Base-by-base conservation (phyloP, 2,888 invertebrate genomes). In the Clivina fossor region DNA sequence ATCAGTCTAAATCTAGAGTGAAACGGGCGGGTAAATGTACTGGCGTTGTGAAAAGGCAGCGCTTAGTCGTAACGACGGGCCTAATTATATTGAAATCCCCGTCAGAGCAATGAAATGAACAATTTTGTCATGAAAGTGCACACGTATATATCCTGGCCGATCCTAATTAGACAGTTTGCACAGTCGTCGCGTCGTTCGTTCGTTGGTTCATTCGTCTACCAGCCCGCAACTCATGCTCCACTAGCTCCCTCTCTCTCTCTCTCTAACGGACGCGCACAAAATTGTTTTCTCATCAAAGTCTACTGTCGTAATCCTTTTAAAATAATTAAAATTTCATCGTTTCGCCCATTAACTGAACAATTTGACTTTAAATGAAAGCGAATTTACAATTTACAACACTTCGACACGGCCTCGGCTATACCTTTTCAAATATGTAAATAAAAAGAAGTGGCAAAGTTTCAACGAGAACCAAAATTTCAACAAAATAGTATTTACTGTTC, bases 271-370 rank as follows among this genome's bases (percentile, higher is more conserved):
- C n/a, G n/a, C 49, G 30, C 18, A 35, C 44, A 44, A 53, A 53
- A 44, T 53, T 53, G 44, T 53, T 53, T 53, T 44, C 53, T 44
- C 53, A 53, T 53, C 53, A 53, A 53, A 53, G 44, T 44, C 26
- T 44, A 43, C 40, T 22, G 20, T 24, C 13, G 37, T 53, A 53
- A 53, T 53, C 53, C 53, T 53, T 53, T 53, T 53, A 53, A 53
- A 44, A 53, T 53, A 53, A 53, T 53, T 53, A 53, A 53, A 53
- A 53, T 53, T 53, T 53, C 53, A 53, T 53, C 53, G 51, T 33
- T 28, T 19, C 44, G n/a, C 35, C 53, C 53, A 53, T 53, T 53
- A 53, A 53, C 18, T 35, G 35, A 44, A 38, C 35, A 35, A 53
- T 53, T 53, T 53, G 44, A 44, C 24, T 51, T 33, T 33, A 51